Base-by-base conservation (phyloP, 2,797 vertebrate species). In the Leucoraja ocellata region DNA sequence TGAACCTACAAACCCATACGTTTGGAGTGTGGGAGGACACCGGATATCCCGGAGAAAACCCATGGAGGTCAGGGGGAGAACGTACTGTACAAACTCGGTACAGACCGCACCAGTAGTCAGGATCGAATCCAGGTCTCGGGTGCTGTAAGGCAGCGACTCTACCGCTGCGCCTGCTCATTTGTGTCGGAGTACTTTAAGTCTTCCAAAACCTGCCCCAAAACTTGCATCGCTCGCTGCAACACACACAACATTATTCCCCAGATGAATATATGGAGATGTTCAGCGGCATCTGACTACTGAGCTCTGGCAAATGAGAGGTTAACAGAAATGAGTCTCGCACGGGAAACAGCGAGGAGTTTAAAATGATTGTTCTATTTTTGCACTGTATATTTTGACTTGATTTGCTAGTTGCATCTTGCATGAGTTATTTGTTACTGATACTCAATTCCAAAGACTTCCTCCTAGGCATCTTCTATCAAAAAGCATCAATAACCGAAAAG, bases 381-480 rank as follows among this genome's bases (percentile, higher is more conserved):
- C 84, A 88, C 61, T 18, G n/a, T 68, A 68, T 0, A 18, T 88
- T 68, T 63, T 88, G 61, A 88, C n/a, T 88, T 65, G 84, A 65
- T 88, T 32, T 68, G 61, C 61, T 88, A 63, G 61, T 68, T 88
- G 84, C 84, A 88, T 88, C n/a, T 88, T 88, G 61, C 84, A 88
- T 68, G 65, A 18, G 84, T 88, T 68, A 65, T 88, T 88, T 88
- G 84, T 88, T 88, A 10, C 14, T 88, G 84, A 88, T 36, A 65
- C 61, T 36, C 84, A 88, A 88, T 88, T 65, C 84, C 61, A 88
- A 88, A 88, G 84, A 8, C 63, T 88, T 18, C 84, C 84, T 88
- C 14, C 84, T 10, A 68, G 84, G 84, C 84, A 88, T 68, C 84
- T 68, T 88, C 84, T 68, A 88, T 88, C 84, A 88, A 65, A 88